These are phyloP conservation scores for Pollenia amentaria DNA, from an alignment of 2,888 invertebrate genomes.

Conservation along the genomic window DNA sequence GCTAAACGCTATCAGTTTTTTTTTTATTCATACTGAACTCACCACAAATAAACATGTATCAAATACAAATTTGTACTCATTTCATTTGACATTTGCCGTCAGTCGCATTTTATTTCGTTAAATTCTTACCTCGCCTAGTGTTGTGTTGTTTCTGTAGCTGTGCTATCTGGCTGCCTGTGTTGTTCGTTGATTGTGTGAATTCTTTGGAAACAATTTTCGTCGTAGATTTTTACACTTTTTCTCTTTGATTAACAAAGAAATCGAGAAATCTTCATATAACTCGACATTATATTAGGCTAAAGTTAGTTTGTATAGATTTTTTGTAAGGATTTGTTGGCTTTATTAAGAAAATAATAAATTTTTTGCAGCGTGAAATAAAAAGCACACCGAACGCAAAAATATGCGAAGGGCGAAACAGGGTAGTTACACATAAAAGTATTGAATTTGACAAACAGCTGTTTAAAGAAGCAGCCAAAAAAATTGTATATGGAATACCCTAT, in stretches of 20 bases:
- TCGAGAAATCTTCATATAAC: conserved; percentile 64
- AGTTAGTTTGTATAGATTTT: conserved; percentile 54
- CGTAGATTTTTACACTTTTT: conserved; percentile 55
- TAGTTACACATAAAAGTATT: conserved; percentile 23
- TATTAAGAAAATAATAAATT: conserved; percentile 58
- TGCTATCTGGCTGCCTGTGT: conserved; percentile 43
- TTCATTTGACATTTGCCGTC: conserved; percentile 64
- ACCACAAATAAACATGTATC: conserved; percentile 25
- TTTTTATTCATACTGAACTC: conserved; percentile 27
- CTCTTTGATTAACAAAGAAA: conserved; percentile 45
- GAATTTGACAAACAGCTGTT: conserved; percentile 56
- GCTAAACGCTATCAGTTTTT: conserved; percentile 22
- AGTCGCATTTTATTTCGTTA: conserved; percentile 69
- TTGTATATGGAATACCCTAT: conserved; percentile 34
- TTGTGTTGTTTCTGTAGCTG: conserved; percentile 70
- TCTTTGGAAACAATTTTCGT: conserved; percentile 47
- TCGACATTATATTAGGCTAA: conserved; percentile 53
- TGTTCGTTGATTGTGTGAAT: conserved; percentile 61
- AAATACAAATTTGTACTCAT: conserved; percentile 33
- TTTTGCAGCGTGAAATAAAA: conserved; percentile 60
- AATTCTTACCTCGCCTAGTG: conserved; percentile 71
- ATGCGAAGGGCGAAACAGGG: conserved; percentile 72
- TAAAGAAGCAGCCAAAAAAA: background rate
- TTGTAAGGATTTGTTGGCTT: conserved; percentile 28
- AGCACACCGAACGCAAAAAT: conserved; percentile 71